Base-by-base conservation (phyloP, 2,888 invertebrate genomes). In the Microctonus hyperodae region DNA sequence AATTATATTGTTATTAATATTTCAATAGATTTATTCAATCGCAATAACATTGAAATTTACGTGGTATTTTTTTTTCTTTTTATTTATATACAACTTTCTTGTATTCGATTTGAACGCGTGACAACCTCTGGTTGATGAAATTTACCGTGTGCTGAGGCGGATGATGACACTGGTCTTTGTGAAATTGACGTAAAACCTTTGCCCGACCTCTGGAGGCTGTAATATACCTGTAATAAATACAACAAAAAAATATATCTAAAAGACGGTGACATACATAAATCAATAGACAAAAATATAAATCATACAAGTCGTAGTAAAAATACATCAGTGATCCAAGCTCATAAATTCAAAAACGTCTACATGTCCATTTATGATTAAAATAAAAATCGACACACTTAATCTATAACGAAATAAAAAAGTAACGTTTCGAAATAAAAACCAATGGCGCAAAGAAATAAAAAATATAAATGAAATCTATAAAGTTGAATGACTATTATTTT, bases 1-100 rank as follows among this genome's bases (percentile, higher is more conserved):
- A 51, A n/a, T 10, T 13, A 50, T 11, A 13, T 23, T 22, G 5
- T 6, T 28, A 23, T 51, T 51, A 23, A 25, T 51, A 28, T 16
- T 23, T 11, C n/a, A n/a, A n/a, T n/a, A n/a, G n/a, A 23, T 25
- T 25, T 13, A 51, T 51, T 25, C 11, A 51, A n/a, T 20, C 20
- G 1, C 55, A 31, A 13, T 6, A 55, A 16, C 16, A 23, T 20
- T 11, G 7, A n/a, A 23, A 9, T 33, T 57, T 57, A 2, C 37
- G 7, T 13, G 3, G 31, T 13, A 25, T 25, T 25, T 56, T 33
- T 13, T 58, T 31, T 58, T 35, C 37, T 2, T 22, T 35, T 40
- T 22, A 37, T 23, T 90, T 92, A 94, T 91, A 94, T 94, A 91
- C 94, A 94, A 87, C 93, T 94, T 86, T 94, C 94, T 85, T 94